Percentiles rank a stretch among this genome's conserved stretches.
phyloP scores from a whole-genome alignment of 2,113 vertebrate genomes.

The Ammodytes dubius region DNA sequence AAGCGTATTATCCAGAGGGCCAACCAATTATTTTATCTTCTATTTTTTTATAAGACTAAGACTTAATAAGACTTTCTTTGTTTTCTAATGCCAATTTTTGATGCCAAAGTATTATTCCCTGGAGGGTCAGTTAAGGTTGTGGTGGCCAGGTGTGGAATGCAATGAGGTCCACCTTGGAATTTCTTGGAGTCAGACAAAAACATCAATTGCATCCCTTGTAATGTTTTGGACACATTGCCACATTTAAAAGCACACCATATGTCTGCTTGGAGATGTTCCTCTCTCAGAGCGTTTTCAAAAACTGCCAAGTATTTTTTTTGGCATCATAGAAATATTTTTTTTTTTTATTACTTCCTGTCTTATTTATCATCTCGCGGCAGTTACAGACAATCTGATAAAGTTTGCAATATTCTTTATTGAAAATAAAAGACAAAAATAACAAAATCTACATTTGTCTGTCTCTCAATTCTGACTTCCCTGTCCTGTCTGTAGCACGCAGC shows the following conservation, averaged over 20 bases:
- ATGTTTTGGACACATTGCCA: neutral
- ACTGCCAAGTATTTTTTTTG: no score
- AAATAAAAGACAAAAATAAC: neutral
- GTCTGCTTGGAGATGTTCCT: neutral
- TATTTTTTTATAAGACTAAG: neutral
- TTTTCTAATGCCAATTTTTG: neutral
- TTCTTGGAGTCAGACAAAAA: neutral
- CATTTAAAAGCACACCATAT: neutral
- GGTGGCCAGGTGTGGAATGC: neutral
- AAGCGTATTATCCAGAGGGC: neutral
- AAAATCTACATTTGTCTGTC: neutral
- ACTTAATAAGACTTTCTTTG: neutral
- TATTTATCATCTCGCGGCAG: neutral
- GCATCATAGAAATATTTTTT: neutral
- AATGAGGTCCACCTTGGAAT: conserved; percentile 1
- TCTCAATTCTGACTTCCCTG: neutral
- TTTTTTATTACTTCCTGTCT: neutral
- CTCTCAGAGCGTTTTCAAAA: neutral
- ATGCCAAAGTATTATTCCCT: conserved; percentile 5
- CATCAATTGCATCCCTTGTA: neutral
- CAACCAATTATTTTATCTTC: neutral
- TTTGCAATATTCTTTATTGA: neutral
- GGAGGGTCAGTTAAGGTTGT: neutral
- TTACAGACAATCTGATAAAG: no score
- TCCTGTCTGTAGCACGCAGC: neutral